Evolutionary conservation across 2,113 vertebrate genomes (phyloP).

Genomic region (Pedetes capensis): DNA sequence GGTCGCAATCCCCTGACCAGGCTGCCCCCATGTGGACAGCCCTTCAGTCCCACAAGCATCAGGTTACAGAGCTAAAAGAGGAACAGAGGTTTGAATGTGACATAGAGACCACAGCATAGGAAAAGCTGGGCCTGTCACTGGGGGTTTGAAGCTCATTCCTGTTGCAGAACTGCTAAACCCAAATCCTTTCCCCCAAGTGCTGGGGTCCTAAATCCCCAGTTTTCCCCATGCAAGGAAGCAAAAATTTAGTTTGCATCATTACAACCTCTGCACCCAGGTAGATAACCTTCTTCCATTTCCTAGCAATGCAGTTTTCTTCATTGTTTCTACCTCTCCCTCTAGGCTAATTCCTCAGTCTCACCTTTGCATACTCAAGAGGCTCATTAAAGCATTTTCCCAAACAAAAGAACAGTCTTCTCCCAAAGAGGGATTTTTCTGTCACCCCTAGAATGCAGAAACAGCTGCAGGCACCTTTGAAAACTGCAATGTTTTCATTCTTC

Average conservation of each 20-base stretch:
- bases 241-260: not conserved
- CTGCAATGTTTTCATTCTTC: conserved; percentile 26
- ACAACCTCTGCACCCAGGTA: not conserved
- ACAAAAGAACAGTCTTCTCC: conserved; percentile 39
- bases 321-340: not conserved
- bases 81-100: not conserved
- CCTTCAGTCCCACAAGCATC: not conserved
- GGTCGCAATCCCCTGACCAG: not conserved
- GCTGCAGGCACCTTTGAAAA: conserved; percentile 55
- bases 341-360: conserved; percentile 47
- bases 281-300: not conserved
- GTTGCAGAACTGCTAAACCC: not conserved
- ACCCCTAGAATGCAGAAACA: conserved; percentile 54
- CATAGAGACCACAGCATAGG: not conserved
- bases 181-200: not conserved
- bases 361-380: conserved; percentile 57
- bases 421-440: conserved; percentile 62
- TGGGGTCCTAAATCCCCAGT: not conserved
- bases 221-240: not conserved
- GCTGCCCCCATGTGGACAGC: not conserved
- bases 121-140: not conserved
- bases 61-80: not conserved
- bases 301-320: not conserved
- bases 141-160: not conserved
- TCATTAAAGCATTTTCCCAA: conserved; percentile 55